These are phyloP conservation scores for Rutpela maculata DNA, from an alignment of 2,888 invertebrate genomes.

Conservation along the genomic window DNA sequence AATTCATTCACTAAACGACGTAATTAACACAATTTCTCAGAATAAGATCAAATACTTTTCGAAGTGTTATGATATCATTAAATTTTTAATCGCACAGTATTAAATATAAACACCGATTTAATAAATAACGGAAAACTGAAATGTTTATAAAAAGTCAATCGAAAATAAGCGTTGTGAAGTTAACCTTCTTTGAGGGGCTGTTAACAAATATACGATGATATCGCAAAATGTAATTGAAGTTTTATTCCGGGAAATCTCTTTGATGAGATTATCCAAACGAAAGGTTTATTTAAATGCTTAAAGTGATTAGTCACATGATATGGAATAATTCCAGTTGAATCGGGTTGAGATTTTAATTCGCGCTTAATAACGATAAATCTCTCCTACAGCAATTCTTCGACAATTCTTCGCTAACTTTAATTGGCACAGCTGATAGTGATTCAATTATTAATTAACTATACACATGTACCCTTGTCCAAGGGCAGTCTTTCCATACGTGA, in stretches of 20 bases:
- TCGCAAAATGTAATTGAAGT: neutral
- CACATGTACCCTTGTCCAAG: no score
- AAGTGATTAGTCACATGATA: no score
- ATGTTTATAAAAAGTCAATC: neutral
- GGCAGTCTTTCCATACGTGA: no score
- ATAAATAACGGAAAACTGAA: neutral
- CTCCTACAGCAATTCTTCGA: no score
- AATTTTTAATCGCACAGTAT: neutral
- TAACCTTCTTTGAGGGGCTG: neutral
- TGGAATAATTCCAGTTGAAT: no score
- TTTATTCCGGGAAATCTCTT: neutral
- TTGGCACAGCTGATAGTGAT: no score
- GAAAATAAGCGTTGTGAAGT: neutral
- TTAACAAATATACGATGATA: neutral
- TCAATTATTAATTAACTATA: no score
- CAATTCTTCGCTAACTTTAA: no score
- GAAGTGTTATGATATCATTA: neutral
- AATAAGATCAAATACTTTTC: slow-evolving; percentile 4
- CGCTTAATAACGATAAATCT: no score
- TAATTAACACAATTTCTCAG: neutral
- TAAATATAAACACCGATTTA: neutral
- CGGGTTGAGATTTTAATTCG: no score
- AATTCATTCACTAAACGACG: slow-evolving; percentile 5
- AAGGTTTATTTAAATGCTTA: neutral
- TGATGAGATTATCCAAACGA: neutral